Base-by-base conservation (phyloP, 2,113 vertebrate species). In the Sinocyclocheilus anshuiensis region DNA sequence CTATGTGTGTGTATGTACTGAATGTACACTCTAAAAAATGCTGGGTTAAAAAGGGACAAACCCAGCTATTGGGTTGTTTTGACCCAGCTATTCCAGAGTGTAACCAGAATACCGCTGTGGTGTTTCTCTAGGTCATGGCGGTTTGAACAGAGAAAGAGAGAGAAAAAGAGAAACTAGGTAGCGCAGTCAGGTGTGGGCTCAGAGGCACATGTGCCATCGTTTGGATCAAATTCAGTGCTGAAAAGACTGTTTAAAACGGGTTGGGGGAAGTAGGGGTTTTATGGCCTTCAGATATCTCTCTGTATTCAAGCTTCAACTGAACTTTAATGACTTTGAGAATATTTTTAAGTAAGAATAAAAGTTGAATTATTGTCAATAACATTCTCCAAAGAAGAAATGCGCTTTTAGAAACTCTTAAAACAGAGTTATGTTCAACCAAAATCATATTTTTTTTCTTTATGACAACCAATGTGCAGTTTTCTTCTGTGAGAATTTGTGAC, bases 61-160 rank as follows among this genome's bases (percentile, higher is more conserved):
- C 29, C 29, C 29, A 29, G 29, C 29, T 26, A 26, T 26, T 26
- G 26, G 26, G 26, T 26, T 26, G 26, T 26, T 26, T 26, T 26
- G 26, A 26, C 29, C 29, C 29, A 2, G 29, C 29, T 26, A 26
- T 26, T 26, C 95, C 94, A 95, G 90, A 95, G 84, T 45, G 92
- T 91, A 94, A 96, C 95, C 95, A 95, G 87, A 93, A 95, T 95
- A 95, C 95, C 95, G 1, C 93, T 94, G 95, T 94, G 94, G 95
- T 95, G 91, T 90, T 93, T 89, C 89, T 91, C 86, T 92, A 90
- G 95, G 94, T 95, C 94, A 94, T 89, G 92, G 94, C 90, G 94
- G 95, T 96, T 95, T 92, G 80, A 94, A 88, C 90, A 89, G 83
- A 92, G 91, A 83, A 83, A 50, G 63, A 71, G 80, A 69, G 16